A percentile compares a stretch with the other conserved stretches of the same genome.
These are phyloP conservation scores for Paedocypris micromegethes DNA, from an alignment of 2,797 vertebrate genomes.

Conservation along the genomic window DNA sequence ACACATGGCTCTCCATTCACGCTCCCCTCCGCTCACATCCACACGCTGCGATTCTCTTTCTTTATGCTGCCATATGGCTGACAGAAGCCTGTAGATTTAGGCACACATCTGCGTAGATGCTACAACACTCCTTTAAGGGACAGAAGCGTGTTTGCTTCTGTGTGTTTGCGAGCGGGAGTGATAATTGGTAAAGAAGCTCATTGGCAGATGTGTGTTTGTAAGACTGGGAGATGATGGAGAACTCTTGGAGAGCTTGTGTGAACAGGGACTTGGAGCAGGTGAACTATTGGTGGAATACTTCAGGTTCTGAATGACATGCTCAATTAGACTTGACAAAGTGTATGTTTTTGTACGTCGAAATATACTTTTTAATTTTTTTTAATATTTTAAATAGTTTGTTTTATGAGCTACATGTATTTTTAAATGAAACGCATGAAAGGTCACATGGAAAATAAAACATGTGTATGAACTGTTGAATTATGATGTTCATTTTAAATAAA, in stretches of 20 bases:
- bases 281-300: conserved; percentile 11
- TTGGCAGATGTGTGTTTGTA: conserved; percentile 69
- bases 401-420: too few species aligned
- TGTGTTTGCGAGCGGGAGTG: conserved; percentile 53
- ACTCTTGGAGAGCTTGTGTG: conserved; percentile 32
- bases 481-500: too few species aligned
- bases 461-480: too few species aligned
- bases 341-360: too few species aligned
- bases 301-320: too few species aligned
- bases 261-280: conserved; percentile 32
- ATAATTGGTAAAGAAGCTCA: conserved; percentile 74
- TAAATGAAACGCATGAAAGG: too few species aligned
- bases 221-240: conserved; percentile 54
- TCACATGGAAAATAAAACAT: too few species aligned
- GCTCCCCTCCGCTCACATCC: conserved; percentile 79
- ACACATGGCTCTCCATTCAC: conserved; percentile 70
- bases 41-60: conserved; percentile 97
- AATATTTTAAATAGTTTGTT: too few species aligned
- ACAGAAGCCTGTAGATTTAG: conserved; percentile 98
- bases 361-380: too few species aligned
- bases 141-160: conserved; percentile 44
- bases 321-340: too few species aligned
- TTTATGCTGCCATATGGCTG: conserved; percentile 96
- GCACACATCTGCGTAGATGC: conserved; percentile 98
- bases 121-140: conserved; percentile 77